A percentile compares a stretch with the other conserved stretches of the same genome.
Conservation (phyloP, 2,113 vertebrate species). For the Jaculus jaculus region DNA sequence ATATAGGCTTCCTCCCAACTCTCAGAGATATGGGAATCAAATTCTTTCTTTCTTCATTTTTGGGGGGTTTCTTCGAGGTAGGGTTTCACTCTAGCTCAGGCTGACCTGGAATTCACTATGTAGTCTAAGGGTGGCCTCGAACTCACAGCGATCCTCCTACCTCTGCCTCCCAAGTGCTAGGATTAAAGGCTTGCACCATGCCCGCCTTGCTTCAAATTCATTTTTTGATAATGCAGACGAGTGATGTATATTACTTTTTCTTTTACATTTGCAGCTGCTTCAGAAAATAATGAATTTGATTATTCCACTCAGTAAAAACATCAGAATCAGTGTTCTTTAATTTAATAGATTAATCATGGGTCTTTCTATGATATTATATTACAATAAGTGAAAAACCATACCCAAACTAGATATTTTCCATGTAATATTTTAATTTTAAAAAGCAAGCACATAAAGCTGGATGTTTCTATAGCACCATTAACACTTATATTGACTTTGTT, state of each 20-base stretch:
- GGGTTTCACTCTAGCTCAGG: too few species aligned
- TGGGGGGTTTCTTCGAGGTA: too few species aligned
- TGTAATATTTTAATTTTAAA: constrained; percentile 51
- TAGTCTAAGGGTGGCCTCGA: too few species aligned
- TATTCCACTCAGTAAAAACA: constrained; percentile 63
- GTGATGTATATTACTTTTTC: constrained; percentile 68
- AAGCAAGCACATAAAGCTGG: constrained; percentile 34
- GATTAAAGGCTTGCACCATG: too few species aligned
- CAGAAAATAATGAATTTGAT: constrained; percentile 73
- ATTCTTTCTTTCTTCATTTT: constrained; percentile 67
- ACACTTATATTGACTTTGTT: constrained; percentile 22
- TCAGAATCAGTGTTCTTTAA: constrained; percentile 62
- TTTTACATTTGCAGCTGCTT: constrained; percentile 70
- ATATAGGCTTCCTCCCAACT: constrained; percentile 15
- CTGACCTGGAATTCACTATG: too few species aligned
- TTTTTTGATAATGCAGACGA: constrained; percentile 55
- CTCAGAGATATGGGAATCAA: constrained; percentile 31
- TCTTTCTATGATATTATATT: constrained; percentile 20
- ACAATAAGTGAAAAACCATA: neutral
- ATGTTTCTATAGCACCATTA: constrained; percentile 20
- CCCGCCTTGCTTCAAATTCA: too few species aligned
- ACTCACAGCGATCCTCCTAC: too few species aligned
- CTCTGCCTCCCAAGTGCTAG: too few species aligned
- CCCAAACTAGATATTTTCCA: neutral
- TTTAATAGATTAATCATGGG: constrained; percentile 61